These are phyloP conservation scores for Melipona beecheii DNA, from an alignment of 2,888 invertebrate genomes.

Conservation along the genomic window DNA sequence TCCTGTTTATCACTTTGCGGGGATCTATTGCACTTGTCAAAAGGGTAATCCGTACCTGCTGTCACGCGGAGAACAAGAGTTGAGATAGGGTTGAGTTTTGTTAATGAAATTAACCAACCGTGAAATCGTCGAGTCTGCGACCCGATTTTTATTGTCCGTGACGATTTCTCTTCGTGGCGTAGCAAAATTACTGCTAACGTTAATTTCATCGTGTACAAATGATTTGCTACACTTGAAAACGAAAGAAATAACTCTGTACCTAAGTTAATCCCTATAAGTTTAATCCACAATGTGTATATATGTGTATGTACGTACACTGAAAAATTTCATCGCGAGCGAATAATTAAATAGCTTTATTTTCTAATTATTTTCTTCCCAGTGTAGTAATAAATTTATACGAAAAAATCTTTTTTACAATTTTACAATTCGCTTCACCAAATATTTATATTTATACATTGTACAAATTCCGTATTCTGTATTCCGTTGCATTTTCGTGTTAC, in stretches of 20 bases:
- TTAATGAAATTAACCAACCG: conserved; percentile 48
- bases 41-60: conserved; percentile 72
- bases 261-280: too few relatives aligned
- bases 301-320: not conserved
- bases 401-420: too few relatives aligned
- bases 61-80: conserved; percentile 46
- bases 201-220: not conserved
- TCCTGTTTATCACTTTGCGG: conserved; percentile 44
- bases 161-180: not conserved
- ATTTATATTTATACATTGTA: too few relatives aligned
- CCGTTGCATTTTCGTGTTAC: too few relatives aligned
- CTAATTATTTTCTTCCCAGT: too few relatives aligned
- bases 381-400: too few relatives aligned
- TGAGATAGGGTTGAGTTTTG: conserved; percentile 28
- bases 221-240: not conserved
- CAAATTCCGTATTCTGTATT: too few relatives aligned
- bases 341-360: too few relatives aligned
- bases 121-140: conserved; percentile 27
- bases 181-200: not conserved
- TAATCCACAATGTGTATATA: too few relatives aligned
- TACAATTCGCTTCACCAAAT: too few relatives aligned
- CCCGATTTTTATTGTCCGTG: conserved; percentile 19
- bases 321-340: not conserved
- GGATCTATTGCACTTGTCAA: conserved; percentile 41
- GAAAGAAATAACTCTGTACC: not conserved